Evolutionary conservation across 2,797 vertebrate species (phyloP), one percentile per base, ranked within the genome.

Genomic region (Poeciliopsis paucimaculata): DNA sequence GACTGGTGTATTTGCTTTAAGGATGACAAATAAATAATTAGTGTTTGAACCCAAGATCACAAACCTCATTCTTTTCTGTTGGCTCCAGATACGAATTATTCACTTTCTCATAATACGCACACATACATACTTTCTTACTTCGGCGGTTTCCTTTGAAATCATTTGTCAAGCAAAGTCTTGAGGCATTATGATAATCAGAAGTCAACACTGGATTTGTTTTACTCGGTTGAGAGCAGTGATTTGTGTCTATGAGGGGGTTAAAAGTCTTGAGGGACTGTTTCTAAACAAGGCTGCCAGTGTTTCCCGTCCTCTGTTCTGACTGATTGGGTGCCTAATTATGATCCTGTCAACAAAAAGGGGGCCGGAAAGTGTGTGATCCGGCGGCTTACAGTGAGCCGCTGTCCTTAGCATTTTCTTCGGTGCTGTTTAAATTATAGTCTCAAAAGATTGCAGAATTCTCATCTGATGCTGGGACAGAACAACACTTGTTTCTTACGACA

Each of bases 241-340:
- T 86, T 87, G 89, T 78, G 64, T 75, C 39, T 15, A 53, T 60
- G 45, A 77, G 79, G 71, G 77, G 84, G 64, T 84, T 81, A 79
- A 78, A 88, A 80, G 76, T 81, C 39, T 82, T 82, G 86, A 75
- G 87, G 82, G 86, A 87, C 82, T 84, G 83, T 28, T 84, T 78
- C 82, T 77, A 77, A 87, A 88, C 88, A 84, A 85, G 85, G 84
- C 74, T 2, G 8, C 77, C 68, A 31, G 76, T 81, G 82, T 88
- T 82, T 60, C 77, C 66, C 64, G 20, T 49, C 74, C 80, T 75
- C 75, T 64, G 68, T 86, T 84, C 28, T 18, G 82, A 75, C 73
- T 86, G 84, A 84, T 87, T 87, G 62, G 36, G 62, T 68, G 79
- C 77, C 75, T 88, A 84, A 87, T 90, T 81, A 84, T 85, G 72